Evolutionary conservation across 2,888 invertebrate species (phyloP).

Genomic region (Erynnis tages): DNA sequence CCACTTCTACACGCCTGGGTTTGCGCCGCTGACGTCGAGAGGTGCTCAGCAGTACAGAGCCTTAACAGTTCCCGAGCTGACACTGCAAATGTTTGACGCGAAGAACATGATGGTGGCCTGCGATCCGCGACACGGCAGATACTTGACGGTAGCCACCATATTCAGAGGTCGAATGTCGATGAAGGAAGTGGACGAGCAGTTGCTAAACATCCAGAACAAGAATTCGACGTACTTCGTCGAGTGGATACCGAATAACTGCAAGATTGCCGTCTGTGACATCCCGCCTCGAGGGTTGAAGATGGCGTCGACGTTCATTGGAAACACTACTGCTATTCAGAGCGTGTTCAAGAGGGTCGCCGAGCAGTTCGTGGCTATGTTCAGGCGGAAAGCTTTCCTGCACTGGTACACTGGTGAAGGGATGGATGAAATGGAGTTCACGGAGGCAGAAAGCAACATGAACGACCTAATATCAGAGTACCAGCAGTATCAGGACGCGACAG

Average conservation of each 20-base stretch:
- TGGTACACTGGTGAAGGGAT: conserved; percentile 97
- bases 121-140: conserved; percentile 94
- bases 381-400: conserved; percentile 97
- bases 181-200: conserved; percentile 94
- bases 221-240: conserved; percentile 90
- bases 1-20: conserved; percentile 81
- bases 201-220: conserved; percentile 89
- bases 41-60: conserved; percentile 94
- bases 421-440: conserved; percentile 96
- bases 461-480: conserved; percentile 88
- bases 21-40: conserved; percentile 87
- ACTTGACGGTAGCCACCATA: conserved; percentile 93
- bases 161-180: conserved; percentile 96
- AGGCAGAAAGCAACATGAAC: conserved; percentile 93
- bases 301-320: conserved; percentile 94
- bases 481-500: conserved; percentile 85
- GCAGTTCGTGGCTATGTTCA: conserved; percentile 96
- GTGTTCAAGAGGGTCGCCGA: conserved; percentile 92
- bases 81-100: conserved; percentile 83
- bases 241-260: conserved; percentile 90
- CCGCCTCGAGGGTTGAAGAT: conserved; percentile 89
- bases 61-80: conserved; percentile 94
- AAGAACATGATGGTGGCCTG: conserved; percentile 95
- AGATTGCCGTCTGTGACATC: conserved; percentile 91
- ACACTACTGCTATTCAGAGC: conserved; percentile 92